These are phyloP conservation scores for Bovichtus diacanthus DNA, from an alignment of 2,797 vertebrate species.

Conservation along the genomic window DNA sequence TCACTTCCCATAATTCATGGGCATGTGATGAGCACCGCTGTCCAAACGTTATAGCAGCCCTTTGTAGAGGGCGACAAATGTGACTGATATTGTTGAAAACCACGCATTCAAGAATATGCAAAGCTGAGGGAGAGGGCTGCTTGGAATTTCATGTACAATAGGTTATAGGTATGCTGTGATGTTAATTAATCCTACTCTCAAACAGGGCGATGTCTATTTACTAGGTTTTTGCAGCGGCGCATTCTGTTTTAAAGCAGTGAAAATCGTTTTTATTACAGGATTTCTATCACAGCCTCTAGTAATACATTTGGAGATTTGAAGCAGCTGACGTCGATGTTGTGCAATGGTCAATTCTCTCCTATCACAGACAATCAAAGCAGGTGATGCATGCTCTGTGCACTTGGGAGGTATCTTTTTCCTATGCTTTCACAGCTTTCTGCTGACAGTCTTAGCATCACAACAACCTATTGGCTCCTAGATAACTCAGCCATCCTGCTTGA, in stretches of 20 bases:
- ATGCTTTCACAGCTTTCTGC: constrained; percentile 30
- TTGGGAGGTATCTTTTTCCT: background rate
- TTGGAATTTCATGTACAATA: background rate
- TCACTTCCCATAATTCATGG: constrained; percentile 78
- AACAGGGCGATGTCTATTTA: background rate
- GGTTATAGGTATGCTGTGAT: background rate
- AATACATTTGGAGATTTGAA: constrained; percentile 10
- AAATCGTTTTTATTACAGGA: background rate
- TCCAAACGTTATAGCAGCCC: constrained; percentile 55
- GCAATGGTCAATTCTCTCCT: background rate
- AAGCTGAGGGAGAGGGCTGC: background rate
- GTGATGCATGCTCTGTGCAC: constrained; percentile 1
- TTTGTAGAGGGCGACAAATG: constrained; percentile 54
- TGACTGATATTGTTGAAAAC: constrained; percentile 20
- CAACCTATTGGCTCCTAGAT: constrained; percentile 13
- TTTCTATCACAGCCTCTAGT: background rate
- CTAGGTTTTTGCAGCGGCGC: background rate
- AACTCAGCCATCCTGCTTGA: constrained; percentile 41
- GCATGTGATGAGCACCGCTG: constrained; percentile 52
- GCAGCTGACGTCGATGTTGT: constrained; percentile 4
- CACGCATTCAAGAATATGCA: background rate
- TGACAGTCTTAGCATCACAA: constrained; percentile 25
- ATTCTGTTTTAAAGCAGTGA: background rate
- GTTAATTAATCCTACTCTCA: background rate
- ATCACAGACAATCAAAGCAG: constrained; percentile 1